Base-by-base conservation (phyloP, 1,140 invertebrate species). In the Antheraea mylitta region DNA sequence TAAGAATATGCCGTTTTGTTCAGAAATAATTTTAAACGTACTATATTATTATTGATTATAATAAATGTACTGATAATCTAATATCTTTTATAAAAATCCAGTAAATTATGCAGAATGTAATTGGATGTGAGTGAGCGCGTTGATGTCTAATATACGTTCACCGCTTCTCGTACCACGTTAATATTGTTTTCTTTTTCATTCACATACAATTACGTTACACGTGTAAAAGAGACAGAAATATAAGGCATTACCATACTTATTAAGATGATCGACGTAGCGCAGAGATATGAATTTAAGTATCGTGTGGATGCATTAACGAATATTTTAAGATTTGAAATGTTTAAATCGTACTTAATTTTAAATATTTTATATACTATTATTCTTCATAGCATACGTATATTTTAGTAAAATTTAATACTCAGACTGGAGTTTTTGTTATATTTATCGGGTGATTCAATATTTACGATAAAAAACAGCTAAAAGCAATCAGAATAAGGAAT, bases 91-190 rank as follows among this genome's bases (percentile, higher is more conserved):
- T 53, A 53, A 53, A 53, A 53, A 53, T 53, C 11, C 0, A 53
- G 45, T 53, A 13, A 53, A 53, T 53, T 53, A 53, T 53, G 45
- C 45, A 53, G 1, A 53, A 16, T 13, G 22, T 63, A 63, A 63
- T 63, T 63, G 61, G 61, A 63, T 36, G 30, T 13, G 64, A 36
- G 74, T 68, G 73, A 70, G 67, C 83, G 81, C 86, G 86, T 89
- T 89, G 86, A 89, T 83, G 84, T 87, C 87, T 87, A 80, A 76
- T 80, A 64, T 77, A 80, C 45, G 45, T 60, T 70, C 69, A 18
- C 60, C 53, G 66, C 11, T 53, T 53, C 45, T n/a, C 16, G 45
- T 53, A 16, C 45, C 9, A 53, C 45, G 45, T 53, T 13, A 53
- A 53, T 53, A 53, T 53, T 13, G 16, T 53, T 53, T 11, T 53